Evolutionary conservation across 2,888 invertebrate genomes (phyloP).

Genomic region (Tetranychus piercei): DNA sequence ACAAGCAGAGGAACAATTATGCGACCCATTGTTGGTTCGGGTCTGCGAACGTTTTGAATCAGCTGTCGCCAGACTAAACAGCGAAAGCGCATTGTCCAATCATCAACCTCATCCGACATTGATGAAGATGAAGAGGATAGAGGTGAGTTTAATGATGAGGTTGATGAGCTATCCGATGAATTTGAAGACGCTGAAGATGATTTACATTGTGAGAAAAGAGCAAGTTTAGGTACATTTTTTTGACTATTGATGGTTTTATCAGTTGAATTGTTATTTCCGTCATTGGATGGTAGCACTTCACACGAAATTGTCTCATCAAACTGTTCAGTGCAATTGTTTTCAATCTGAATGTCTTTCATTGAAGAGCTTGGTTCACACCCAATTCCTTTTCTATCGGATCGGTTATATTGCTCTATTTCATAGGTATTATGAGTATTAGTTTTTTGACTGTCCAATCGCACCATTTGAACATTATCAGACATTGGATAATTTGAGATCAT

Average conservation of each 20-base stretch:
- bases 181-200: background rate
- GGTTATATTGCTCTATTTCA: background rate
- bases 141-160: conserved; percentile 6
- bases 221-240: background rate
- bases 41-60: conserved; percentile 1
- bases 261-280: background rate
- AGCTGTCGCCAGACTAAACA: background rate
- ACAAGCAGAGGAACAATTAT: conserved; percentile 7
- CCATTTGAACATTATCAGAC: background rate
- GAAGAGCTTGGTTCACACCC: background rate
- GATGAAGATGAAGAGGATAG: background rate
- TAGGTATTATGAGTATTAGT: background rate
- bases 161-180: background rate
- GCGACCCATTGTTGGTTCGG: conserved; percentile 4
- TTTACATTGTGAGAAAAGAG: background rate
- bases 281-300: background rate
- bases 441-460: background rate
- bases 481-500: background rate
- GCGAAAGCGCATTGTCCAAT: conserved; percentile 4
- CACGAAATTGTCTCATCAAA: background rate
- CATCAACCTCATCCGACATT: background rate
- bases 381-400: background rate
- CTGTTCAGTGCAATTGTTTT: background rate
- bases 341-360: background rate
- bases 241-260: background rate